These are phyloP conservation scores for Galerucella calmariensis DNA, from an alignment of 2,888 invertebrate species.

Conservation along the genomic window DNA sequence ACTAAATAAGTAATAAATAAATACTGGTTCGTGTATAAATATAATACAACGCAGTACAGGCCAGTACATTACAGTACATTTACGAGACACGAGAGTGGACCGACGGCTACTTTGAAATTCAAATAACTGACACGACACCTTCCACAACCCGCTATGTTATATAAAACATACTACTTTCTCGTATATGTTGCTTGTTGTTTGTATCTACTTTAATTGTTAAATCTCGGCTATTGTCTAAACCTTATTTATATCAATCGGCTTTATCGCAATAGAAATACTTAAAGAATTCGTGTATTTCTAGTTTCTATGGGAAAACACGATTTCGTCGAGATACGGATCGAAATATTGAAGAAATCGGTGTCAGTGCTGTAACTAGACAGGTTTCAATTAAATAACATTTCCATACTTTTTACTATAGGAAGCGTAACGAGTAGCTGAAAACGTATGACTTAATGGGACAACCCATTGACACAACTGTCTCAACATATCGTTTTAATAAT, in stretches of 20 bases:
- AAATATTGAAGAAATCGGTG: constrained; percentile 6
- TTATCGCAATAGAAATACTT: neutral
- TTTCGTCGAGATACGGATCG: constrained; percentile 12
- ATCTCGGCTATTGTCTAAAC: constrained; percentile 21
- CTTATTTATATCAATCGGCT: constrained; percentile 25
- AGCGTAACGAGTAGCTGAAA: no score
- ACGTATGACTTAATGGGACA: no score
- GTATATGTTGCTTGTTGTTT: constrained; percentile 5
- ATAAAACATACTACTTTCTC: constrained; percentile 9
- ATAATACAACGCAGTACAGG: constrained; percentile 34
- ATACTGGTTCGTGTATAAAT: constrained; percentile 42
- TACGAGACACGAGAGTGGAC: constrained; percentile 24
- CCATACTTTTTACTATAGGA: no score
- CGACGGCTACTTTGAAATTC: constrained; percentile 54
- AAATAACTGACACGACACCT: constrained; percentile 54
- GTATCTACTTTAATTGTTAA: constrained; percentile 23
- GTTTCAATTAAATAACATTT: neutral
- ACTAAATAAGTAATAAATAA: constrained; percentile 40
- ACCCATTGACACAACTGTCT: no score
- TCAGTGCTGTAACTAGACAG: neutral
- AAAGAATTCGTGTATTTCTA: constrained; percentile 20
- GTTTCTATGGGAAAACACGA: constrained; percentile 32
- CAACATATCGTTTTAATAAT: no score
- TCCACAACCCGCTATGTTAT: constrained; percentile 19
- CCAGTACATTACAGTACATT: constrained; percentile 14